A percentile compares a stretch with the other conserved stretches of the same genome.
phyloP scores from a whole-genome alignment of 2,888 invertebrate species.

The Taenaris catops region DNA sequence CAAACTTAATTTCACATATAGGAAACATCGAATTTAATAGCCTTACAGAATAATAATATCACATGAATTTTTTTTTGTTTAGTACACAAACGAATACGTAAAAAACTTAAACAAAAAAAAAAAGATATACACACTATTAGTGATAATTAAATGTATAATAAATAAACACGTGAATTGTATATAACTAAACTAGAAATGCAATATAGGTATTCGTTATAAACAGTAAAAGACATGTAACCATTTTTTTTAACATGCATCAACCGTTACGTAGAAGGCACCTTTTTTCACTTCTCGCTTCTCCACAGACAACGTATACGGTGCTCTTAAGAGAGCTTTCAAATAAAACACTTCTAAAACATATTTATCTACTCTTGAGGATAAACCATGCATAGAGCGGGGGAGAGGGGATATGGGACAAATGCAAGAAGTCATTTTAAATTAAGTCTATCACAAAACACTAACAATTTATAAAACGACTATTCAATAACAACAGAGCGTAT shows the following conservation, averaged over 20 bases:
- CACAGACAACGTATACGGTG: slow-evolving; percentile 24
- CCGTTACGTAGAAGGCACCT: slow-evolving; percentile 54
- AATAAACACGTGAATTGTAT: slow-evolving; percentile 70
- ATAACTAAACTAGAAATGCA: slow-evolving; percentile 74
- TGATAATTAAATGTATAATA: slow-evolving; percentile 53
- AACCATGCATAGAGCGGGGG: slow-evolving; percentile 73
- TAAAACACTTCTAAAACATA: slow-evolving; percentile 55
- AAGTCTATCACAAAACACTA: slow-evolving; percentile 60
- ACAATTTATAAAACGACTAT: slow-evolving; percentile 44
- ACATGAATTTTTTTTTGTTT: slow-evolving; percentile 67
- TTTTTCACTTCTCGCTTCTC: slow-evolving; percentile 37
- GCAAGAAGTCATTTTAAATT: slow-evolving; percentile 39
- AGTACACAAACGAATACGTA: slow-evolving; percentile 63
- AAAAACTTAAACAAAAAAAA: slow-evolving; percentile 59
- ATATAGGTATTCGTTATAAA: slow-evolving; percentile 59
- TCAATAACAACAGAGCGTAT: slow-evolving; percentile 29
- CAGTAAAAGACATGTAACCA: slow-evolving; percentile 29
- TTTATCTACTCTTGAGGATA: slow-evolving; percentile 61
- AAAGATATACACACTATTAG: slow-evolving; percentile 61
- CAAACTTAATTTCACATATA: slow-evolving; percentile 44
- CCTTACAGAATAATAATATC: slow-evolving; percentile 72
- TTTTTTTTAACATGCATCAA: slow-evolving; percentile 67
- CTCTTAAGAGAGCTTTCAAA: slow-evolving; percentile 25
- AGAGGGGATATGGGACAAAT: slow-evolving; percentile 29
- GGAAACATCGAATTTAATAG: slow-evolving; percentile 46